A percentile compares a stretch with the other conserved stretches of the same genome.
These are phyloP conservation scores for Gymnodraco acuticeps DNA, from an alignment of 2,797 vertebrate species.

Conservation along the genomic window DNA sequence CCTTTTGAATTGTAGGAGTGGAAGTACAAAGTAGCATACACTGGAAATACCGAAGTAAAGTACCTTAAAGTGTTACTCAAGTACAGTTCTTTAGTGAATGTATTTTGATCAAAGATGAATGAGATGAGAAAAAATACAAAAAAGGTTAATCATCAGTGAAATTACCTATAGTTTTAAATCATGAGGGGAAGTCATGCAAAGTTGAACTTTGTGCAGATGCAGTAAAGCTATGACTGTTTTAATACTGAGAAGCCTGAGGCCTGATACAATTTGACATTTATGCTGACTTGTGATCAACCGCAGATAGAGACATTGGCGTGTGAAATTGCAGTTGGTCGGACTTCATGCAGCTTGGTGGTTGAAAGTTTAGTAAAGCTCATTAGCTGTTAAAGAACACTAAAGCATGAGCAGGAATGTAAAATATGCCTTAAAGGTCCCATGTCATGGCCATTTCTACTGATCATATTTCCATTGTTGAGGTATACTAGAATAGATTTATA, in stretches of 20 bases:
- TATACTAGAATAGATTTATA: too few species aligned
- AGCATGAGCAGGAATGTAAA: slow-evolving; percentile 41
- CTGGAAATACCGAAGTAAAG: too few species aligned
- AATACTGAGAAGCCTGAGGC: slow-evolving; percentile 27
- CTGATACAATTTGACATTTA: background rate
- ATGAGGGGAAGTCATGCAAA: slow-evolving; percentile 44
- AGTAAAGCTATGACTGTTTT: background rate
- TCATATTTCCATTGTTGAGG: too few species aligned
- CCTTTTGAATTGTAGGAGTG: too few species aligned
- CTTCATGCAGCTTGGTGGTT: background rate
- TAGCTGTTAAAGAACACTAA: slow-evolving; percentile 13
- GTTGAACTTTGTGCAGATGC: slow-evolving; percentile 59
- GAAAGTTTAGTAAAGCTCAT: slow-evolving; percentile 24
- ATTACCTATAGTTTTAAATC: background rate
- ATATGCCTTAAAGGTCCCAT: background rate
- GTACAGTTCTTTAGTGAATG: too few species aligned
- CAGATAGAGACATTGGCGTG: background rate
- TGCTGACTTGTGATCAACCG: slow-evolving; percentile 20
- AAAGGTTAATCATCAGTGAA: background rate
- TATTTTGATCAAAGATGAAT: too few species aligned
- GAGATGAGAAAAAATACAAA: background rate
- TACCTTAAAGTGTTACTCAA: too few species aligned
- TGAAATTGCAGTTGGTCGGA: background rate
- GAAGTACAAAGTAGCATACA: too few species aligned
- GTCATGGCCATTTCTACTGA: too few species aligned